These are phyloP conservation scores for Phaenicophaeus curvirostris DNA, from an alignment of 2,797 vertebrate genomes.

Conservation along the genomic window DNA sequence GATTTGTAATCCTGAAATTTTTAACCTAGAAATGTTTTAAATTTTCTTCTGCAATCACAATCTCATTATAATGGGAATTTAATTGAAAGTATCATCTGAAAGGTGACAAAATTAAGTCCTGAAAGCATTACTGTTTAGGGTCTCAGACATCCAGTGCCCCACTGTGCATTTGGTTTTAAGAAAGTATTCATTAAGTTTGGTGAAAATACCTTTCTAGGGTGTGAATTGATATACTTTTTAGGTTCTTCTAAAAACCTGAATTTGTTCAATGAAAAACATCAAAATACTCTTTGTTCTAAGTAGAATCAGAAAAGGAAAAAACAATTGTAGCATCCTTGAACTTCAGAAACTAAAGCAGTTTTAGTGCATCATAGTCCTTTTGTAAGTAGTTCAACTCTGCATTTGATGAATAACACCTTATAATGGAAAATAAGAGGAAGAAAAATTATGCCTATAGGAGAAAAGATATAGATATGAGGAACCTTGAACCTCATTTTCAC, in stretches of 20 bases:
- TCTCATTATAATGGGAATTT: neutral
- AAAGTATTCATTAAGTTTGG: neutral
- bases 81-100: neutral
- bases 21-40: neutral
- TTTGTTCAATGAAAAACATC: neutral
- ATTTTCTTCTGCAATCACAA: neutral
- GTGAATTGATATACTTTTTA: neutral
- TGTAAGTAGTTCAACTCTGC: neutral
- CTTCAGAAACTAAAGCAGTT: neutral
- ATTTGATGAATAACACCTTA: neutral
- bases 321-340: neutral
- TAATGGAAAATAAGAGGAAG: neutral
- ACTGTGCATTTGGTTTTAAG: neutral
- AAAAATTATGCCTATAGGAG: neutral
- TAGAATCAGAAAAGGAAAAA: neutral
- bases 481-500: neutral
- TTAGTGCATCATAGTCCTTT: neutral
- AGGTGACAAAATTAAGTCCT: neutral
- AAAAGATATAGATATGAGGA: neutral
- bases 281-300: neutral
- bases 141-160: neutral
- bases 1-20: neutral
- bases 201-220: neutral
- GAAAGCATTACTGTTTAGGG: neutral
- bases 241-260: neutral